Evolutionary conservation across 2,888 invertebrate genomes (phyloP).

Genomic region (Xestia rhomboidea): DNA sequence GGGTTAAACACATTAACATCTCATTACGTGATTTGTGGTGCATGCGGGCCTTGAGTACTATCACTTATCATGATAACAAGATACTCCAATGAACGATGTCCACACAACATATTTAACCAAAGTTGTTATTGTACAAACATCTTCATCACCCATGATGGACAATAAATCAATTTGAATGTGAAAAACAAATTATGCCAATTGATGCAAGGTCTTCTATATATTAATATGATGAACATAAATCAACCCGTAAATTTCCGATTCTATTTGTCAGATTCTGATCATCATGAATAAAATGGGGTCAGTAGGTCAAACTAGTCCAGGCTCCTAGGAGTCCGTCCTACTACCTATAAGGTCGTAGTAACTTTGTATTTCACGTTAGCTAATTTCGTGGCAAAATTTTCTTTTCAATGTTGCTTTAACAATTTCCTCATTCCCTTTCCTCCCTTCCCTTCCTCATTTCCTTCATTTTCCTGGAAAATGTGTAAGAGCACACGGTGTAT

Average conservation of each 20-base stretch:
- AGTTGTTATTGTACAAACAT: constrained; percentile 29
- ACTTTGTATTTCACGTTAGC: not conserved
- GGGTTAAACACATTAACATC: too few species aligned
- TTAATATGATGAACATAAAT: constrained; percentile 17
- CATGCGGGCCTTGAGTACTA: too few species aligned
- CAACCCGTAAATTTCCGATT: constrained; percentile 38
- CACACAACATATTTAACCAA: not conserved
- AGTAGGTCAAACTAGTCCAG: too few species aligned
- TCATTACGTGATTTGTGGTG: too few species aligned
- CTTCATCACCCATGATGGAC: constrained; percentile 7
- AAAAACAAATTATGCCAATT: constrained; percentile 55
- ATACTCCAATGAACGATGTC: not conserved
- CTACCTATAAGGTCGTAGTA: not conserved
- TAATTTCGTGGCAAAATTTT: not conserved
- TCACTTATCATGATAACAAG: not conserved
- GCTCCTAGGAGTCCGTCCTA: not conserved
- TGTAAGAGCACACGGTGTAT: too few species aligned
- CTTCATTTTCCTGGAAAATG: too few species aligned
- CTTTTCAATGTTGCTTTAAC: not conserved
- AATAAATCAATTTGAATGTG: constrained; percentile 53
- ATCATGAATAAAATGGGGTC: constrained; percentile 1
- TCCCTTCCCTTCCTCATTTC: too few species aligned
- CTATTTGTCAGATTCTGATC: constrained; percentile 37
- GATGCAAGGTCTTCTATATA: constrained; percentile 42
- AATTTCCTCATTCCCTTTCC: too few species aligned